Conservation (phyloP, 2,113 vertebrate genomes). For the Pristiophorus japonicus region DNA sequence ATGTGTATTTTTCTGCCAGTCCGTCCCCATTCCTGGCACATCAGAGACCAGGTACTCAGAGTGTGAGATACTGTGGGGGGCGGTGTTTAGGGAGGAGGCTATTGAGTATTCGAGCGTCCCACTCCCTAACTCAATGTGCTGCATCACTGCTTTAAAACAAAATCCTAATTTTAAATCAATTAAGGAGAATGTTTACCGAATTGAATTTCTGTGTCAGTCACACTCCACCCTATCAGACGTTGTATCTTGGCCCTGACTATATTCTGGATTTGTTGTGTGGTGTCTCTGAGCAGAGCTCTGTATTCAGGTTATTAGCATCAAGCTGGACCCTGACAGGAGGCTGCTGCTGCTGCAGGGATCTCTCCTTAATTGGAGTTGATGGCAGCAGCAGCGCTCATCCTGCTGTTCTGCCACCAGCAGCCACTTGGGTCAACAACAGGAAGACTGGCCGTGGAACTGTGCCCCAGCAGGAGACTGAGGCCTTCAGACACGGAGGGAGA, state of each 20-base stretch:
- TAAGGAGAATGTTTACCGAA: not conserved
- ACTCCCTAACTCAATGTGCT: not conserved
- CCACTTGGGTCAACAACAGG: not conserved
- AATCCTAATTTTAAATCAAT: not conserved
- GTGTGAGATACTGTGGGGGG: not conserved
- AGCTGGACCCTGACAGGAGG: not conserved
- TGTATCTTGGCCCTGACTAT: not conserved
- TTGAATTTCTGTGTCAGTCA: not conserved
- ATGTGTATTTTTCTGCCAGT: not conserved
- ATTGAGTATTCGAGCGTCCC: not conserved
- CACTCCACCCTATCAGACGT: not conserved
- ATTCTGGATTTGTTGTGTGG: not conserved
- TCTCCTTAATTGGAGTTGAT: not conserved
- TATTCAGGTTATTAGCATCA: not conserved
- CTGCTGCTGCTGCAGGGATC: not conserved
- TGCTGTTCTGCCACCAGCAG: not conserved
- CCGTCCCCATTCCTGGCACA: too few species aligned
- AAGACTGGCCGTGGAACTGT: not conserved
- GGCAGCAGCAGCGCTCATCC: not conserved
- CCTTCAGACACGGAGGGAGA: not conserved
- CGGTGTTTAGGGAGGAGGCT: not conserved
- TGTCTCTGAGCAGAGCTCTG: not conserved
- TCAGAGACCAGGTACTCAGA: not conserved
- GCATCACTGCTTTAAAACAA: not conserved
- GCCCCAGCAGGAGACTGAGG: not conserved